Evolutionary conservation across 1,140 invertebrate species (phyloP), one percentile per base, ranked within the genome.

Genomic region (Pollicipes pollicipes): DNA sequence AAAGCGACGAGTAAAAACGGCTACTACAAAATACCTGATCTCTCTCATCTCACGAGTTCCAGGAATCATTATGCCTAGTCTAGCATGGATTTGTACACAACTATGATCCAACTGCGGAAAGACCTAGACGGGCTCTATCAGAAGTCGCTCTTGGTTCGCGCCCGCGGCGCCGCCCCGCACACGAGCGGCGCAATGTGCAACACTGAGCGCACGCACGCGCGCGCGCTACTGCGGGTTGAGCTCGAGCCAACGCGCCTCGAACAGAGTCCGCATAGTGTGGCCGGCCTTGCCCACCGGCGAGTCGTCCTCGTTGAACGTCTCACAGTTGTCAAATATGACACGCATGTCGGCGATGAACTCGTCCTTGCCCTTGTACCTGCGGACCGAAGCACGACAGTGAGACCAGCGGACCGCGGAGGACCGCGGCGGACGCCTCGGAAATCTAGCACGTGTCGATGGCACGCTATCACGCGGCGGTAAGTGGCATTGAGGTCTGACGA

Each of bases 241-340:
- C 76, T 91, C 88, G 69, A 85, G 84, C 91, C 92, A 95, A 45
- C 89, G 84, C 45, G 85, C 85, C 79, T 96, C 91, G 80, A 97
- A 97, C 83, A 93, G 95, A 78, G 88, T 86, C 69, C 92, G 81
- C 87, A 98, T 89, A 74, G 85, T 87, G 78, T 96, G 93, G 10
- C 94, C 94, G 13, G 94, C 93, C 77, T 93, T 90, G 2, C 94
- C 95, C 32, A 97, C 93, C 0, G 93, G 92, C 75, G 91, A 95
- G 80, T 97, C 91, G 79, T 97, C 94, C 81, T 98, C 95, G 80
- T 98, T 98, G 83, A 97, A 98, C 69, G 91, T 90, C 80, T 96
- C 92, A 82, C 95, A 98, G 81, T 98, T 97, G 80, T 91, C 89
- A 82, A 97, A 97, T 75, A 98, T 95, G 73, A 94, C 87, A 4